Evolutionary conservation across 2,797 vertebrate species (phyloP).

Genomic region (Holocentrus rufus): DNA sequence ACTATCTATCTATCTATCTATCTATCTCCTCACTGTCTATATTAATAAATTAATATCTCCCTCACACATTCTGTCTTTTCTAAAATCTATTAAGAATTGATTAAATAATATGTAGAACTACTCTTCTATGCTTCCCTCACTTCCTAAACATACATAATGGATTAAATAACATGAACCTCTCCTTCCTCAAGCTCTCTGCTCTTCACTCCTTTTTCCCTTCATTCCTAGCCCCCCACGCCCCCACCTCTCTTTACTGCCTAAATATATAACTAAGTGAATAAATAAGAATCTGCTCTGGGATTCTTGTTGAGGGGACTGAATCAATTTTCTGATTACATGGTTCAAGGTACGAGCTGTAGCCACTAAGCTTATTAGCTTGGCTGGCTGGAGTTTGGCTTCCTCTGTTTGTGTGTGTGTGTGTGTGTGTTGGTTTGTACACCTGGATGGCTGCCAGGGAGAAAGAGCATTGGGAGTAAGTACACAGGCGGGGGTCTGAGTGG

Average conservation of each 20-base stretch:
- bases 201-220: background rate
- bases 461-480: constrained; percentile 3
- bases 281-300: constrained; percentile 32
- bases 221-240: background rate
- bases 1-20: background rate
- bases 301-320: constrained; percentile 52
- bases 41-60: background rate
- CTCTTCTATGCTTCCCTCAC: background rate
- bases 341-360: constrained; percentile 54
- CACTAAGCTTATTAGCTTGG: constrained; percentile 62
- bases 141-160: background rate
- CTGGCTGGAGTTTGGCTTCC: constrained; percentile 33
- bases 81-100: background rate
- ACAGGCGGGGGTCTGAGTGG: background rate
- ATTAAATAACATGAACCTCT: background rate
- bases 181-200: background rate
- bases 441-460: constrained; percentile 10
- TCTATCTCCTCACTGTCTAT: background rate
- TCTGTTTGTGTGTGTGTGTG: constrained; percentile 15
- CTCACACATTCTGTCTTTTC: background rate
- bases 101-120: background rate
- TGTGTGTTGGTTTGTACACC: constrained; percentile 9
- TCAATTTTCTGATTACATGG: constrained; percentile 66
- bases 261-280: constrained; percentile 39
- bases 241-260: constrained; percentile 4